Evolutionary conservation across 2,113 vertebrate genomes (phyloP).

Genomic region (Takifugu flavidus): DNA sequence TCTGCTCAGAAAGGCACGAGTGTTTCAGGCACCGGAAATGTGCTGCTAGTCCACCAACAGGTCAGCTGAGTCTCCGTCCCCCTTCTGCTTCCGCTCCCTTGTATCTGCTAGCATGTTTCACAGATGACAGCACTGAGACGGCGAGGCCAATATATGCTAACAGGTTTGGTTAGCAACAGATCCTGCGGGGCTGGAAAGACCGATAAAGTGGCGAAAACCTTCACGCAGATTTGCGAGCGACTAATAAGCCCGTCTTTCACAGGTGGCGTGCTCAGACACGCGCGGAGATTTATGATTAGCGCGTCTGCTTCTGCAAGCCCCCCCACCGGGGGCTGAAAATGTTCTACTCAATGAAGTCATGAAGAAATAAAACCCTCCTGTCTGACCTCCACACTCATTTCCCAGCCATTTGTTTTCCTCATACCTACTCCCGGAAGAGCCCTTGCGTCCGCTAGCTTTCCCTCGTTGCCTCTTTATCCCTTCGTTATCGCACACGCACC

Average conservation of each 20-base stretch:
- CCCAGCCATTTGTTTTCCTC: conserved; percentile 22
- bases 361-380: conserved; percentile 28
- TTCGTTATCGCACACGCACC: conserved; percentile 9
- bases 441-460: background rate
- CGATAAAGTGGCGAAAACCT: conserved; percentile 3
- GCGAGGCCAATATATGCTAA: too few species aligned
- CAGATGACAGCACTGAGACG: too few species aligned
- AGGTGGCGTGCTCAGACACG: too few species aligned
- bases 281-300: conserved; percentile 29
- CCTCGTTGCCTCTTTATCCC: conserved; percentile 2
- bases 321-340: conserved; percentile 23
- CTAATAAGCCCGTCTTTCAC: conserved; percentile 26
- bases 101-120: background rate
- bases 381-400: conserved; percentile 30
- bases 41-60: conserved; percentile 29
- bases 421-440: background rate
- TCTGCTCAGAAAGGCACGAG: background rate
- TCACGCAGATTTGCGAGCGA: conserved; percentile 22
- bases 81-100: background rate
- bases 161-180: conserved; percentile 9
- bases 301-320: conserved; percentile 42
- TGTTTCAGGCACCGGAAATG: conserved; percentile 11
- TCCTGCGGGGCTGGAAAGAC: background rate
- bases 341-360: conserved; percentile 53
- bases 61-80: conserved; percentile 22